Evolutionary conservation across 1,140 invertebrate genomes (phyloP), one percentile per base, ranked within the genome.

Genomic region (Cotesia chilonis): DNA sequence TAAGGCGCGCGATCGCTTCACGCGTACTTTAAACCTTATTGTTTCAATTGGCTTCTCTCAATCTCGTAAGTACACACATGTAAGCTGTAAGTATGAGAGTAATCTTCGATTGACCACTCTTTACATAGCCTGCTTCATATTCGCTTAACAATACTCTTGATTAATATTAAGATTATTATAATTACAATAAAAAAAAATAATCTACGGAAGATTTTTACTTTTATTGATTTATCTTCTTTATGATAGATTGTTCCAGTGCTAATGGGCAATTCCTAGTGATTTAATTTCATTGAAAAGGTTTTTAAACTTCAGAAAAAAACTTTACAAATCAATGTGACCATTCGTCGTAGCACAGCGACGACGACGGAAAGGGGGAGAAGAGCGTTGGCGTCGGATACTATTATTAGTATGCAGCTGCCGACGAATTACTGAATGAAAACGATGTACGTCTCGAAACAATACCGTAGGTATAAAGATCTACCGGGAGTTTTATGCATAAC

Each of bases 381-480:
- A 66, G 51, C 61, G 69, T 68, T 51, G 70, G 59, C 79, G 79
- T 83, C 77, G 78, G 82, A 79, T 82, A 84, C 84, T 84, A 84
- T 85, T 85, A 85, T 84, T 85, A 85, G 84, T 84, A 81, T 83
- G 84, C 84, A 85, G 82, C 84, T 85, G 84, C 79, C 80, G 80
- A 79, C 80, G 82, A 85, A 83, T 84, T 83, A 84, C 79, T 82
- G 83, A 85, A 84, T 81, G 82, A 47, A 80, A 84, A 73, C 77
- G 78, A 80, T 81, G 81, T 76, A 78, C 79, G 78, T 74, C 78
- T 80, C 78, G 75, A 77, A 85, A 84, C 83, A 84, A 85, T 84
- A 81, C 79, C 38, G 28, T 57, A 64, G 70, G 68, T 72, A 66
- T 60, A 47, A 52, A 28, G 59, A 67, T 57, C 35, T 57, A 60